Base-by-base conservation (phyloP, 1,140 invertebrate species). In the Drosophila eugracilis region DNA sequence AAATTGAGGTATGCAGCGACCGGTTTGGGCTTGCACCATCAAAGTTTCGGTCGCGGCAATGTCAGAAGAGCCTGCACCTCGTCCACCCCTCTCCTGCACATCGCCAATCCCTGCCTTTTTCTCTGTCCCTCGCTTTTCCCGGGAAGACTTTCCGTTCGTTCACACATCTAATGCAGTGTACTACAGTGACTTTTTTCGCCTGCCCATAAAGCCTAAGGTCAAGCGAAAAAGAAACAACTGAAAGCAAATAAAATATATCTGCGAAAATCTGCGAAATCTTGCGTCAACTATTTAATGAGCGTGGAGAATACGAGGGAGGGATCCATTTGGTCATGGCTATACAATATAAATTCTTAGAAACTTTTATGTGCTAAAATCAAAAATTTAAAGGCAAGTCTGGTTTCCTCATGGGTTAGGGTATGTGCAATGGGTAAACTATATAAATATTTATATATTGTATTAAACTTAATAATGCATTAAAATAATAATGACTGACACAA, bases 1-100 rank as follows among this genome's bases (percentile, higher is more conserved):
- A 85, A 85, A 85, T 85, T 86, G 80, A 86, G 81, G 80, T 85
- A 85, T 86, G 80, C 81, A 69, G 32, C 81, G 80, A 85, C 80
- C 80, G 80, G 80, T 85, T 85, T 85, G 80, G 81, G 80, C 63
- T 85, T 85, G 81, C 76, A 84, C 80, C 80, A 67, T 85, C 75
- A 72, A 59, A 78, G 66, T 67, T 42, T 67, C 65, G 49, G 49
- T 52, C 21, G 55, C 59, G 59, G 55, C 59, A 63, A 63, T 62
- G 59, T 62, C 59, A 62, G 59, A 54, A 39, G 45, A 45, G 57
- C 49, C 58, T 36, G 58, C 58, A 48, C 28, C 42, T 44, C 44
- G 21, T 32, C 48, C 14, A 26, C 14, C 24, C 69, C 36, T n/a
- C 62, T 63, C 32, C 34, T 41, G 47, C 57, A 42, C 42, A 28